Percentiles rank a stretch among this genome's conserved stretches.
Conservation (phyloP, 2,113 vertebrate genomes). For the Fregata magnificens region DNA sequence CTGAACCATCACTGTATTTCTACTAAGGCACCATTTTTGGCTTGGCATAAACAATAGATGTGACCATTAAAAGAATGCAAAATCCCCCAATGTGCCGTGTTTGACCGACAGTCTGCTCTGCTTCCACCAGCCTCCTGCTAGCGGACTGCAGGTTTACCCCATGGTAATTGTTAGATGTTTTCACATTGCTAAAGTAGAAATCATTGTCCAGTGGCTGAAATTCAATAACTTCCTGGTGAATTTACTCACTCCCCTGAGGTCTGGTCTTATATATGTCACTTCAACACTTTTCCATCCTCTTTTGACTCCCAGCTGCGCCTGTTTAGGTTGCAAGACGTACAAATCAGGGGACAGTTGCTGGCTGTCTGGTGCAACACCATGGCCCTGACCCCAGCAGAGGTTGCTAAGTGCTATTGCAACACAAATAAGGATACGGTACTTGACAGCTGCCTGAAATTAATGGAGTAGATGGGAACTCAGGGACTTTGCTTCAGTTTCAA, state of each 20-base stretch:
- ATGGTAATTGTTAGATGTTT: not conserved
- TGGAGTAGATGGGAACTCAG: not conserved
- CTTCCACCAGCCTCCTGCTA: not conserved
- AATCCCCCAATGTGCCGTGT: not conserved
- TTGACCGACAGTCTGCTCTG: not conserved
- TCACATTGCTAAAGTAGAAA: not conserved
- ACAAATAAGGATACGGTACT: not conserved
- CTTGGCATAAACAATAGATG: not conserved
- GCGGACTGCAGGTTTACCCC: not conserved
- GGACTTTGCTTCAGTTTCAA: not conserved
- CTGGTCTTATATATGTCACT: not conserved
- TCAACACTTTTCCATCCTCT: not conserved
- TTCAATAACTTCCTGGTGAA: not conserved
- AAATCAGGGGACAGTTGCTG: not conserved
- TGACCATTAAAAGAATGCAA: not conserved
- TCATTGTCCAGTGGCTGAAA: not conserved
- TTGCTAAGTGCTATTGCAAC: not conserved
- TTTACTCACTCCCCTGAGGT: not conserved
- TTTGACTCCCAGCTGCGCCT: not conserved
- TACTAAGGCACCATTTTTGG: not conserved
- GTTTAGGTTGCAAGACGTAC: not conserved
- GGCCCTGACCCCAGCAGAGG: not conserved
- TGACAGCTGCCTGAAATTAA: not conserved
- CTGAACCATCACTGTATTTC: not conserved
- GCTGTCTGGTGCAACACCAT: rapidly evolving